These are phyloP conservation scores for Porites divaricata DNA, from an alignment of 92 coral and sea anemone species.

Conservation along the genomic window DNA sequence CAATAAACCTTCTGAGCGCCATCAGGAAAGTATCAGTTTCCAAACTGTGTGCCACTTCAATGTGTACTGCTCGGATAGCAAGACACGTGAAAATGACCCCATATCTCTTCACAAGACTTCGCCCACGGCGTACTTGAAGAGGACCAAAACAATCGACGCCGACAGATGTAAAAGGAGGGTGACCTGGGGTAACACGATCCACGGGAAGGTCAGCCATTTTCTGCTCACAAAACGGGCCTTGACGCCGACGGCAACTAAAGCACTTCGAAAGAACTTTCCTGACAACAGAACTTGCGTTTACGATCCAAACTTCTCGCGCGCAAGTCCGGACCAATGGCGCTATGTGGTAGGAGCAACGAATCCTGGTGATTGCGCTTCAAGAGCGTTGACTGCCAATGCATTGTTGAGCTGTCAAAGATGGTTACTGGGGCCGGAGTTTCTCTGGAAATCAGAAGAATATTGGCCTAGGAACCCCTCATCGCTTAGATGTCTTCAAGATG, in stretches of 20 bases:
- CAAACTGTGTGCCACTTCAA: conserved; percentile 5
- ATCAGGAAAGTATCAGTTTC: conserved; percentile 27
- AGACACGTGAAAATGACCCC: conserved; percentile 36
- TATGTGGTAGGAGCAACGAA: background rate
- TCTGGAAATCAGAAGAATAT: conserved; percentile 17
- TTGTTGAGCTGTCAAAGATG: background rate
- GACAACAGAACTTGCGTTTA: conserved; percentile 1
- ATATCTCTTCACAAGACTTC: conserved; percentile 29
- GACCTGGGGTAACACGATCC: conserved; percentile 1
- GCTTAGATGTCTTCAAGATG: background rate
- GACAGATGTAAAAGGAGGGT: conserved; percentile 23
- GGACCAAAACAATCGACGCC: conserved; percentile 44
- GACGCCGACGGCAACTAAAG: conserved; percentile 30
- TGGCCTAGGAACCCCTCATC: conserved; percentile 38
- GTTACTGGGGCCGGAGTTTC: background rate
- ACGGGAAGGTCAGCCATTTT: conserved; percentile 47
- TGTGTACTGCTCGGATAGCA: background rate
- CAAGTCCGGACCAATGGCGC: conserved; percentile 32
- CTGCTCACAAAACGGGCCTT: conserved; percentile 36
- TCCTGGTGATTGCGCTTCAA: conserved; percentile 38
- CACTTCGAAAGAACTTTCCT: conserved; percentile 18
- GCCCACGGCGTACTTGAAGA: background rate
- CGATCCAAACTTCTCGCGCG: conserved; percentile 44
- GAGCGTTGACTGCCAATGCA: conserved; percentile 16
- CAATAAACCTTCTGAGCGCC: conserved; percentile 23